Percentiles rank a stretch among this genome's conserved stretches.
Evolutionary conservation across 2,888 invertebrate species (phyloP).

Genomic region (Amphipoea oculea): DNA sequence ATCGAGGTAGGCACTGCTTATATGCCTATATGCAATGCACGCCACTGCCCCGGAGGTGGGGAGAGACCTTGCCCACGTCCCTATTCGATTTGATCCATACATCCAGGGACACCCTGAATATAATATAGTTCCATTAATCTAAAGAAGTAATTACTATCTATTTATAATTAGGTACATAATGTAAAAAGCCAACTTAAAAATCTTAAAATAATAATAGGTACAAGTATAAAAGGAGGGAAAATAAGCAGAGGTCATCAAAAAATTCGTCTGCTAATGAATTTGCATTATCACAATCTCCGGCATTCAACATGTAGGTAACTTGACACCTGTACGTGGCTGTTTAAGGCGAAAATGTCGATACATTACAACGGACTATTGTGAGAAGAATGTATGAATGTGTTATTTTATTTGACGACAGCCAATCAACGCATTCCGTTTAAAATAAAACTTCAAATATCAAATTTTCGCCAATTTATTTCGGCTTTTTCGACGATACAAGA

Average conservation of each 20-base stretch:
- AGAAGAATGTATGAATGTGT: slow-evolving; percentile 14
- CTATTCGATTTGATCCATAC: too few species aligned
- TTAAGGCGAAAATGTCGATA: background rate
- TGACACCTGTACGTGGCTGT: background rate
- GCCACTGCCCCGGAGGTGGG: too few species aligned
- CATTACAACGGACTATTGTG: slow-evolving; percentile 12
- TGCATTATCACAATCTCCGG: background rate
- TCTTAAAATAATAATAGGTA: background rate
- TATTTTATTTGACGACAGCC: background rate
- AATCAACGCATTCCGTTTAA: background rate
- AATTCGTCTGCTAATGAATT: background rate
- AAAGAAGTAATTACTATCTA: too few species aligned
- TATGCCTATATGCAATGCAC: too few species aligned
- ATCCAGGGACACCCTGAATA: too few species aligned
- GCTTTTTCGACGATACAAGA: background rate
- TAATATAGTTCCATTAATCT: too few species aligned
- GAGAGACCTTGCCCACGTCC: too few species aligned
- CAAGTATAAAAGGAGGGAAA: background rate
- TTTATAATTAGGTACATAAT: background rate
- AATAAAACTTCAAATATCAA: background rate
- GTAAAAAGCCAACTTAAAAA: background rate
- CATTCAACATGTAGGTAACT: background rate
- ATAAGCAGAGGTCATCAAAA: background rate
- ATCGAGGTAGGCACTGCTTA: too few species aligned
- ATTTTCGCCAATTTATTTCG: background rate